Percentiles rank a stretch among this genome's conserved stretches.
Conservation (phyloP, 2,888 invertebrate species). For the Drosophila anomalata region DNA sequence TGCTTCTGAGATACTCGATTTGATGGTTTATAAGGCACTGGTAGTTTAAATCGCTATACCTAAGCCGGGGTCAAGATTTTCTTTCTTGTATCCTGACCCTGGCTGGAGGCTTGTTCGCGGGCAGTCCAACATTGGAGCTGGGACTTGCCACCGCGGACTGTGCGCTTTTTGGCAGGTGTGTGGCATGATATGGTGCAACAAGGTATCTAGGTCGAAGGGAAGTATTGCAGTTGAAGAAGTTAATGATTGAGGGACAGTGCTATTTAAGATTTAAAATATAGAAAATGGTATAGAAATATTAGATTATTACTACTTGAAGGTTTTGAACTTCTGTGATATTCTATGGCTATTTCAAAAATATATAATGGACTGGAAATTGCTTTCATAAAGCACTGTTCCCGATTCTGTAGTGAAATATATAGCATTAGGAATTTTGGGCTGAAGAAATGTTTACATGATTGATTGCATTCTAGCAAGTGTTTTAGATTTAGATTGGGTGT, state of each 20-base stretch:
- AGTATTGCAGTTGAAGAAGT: constrained; percentile 25
- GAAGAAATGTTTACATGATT: constrained; percentile 8
- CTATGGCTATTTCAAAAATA: too few relatives aligned
- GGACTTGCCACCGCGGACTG: constrained; percentile 26
- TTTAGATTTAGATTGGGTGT: constrained; percentile 19
- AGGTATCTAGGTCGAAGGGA: constrained; percentile 34
- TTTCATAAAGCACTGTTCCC: not conserved
- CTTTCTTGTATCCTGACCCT: not conserved
- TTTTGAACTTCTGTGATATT: not conserved
- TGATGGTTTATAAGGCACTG: constrained; percentile 67
- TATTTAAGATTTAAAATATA: constrained; percentile 1
- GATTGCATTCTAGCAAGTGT: constrained; percentile 22
- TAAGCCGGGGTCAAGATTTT: constrained; percentile 1
- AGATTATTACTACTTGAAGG: not conserved
- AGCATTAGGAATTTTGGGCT: not conserved
- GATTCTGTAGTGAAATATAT: not conserved
- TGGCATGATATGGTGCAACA: constrained; percentile 41
- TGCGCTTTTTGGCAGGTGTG: constrained; percentile 41
- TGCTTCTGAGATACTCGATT: constrained; percentile 33
- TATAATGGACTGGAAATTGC: not conserved
- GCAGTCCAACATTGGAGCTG: constrained; percentile 6
- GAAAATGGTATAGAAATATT: not conserved
- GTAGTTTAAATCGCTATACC: constrained; percentile 67
- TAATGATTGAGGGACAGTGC: constrained; percentile 11
- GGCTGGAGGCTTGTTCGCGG: constrained; percentile 17